Conservation (phyloP, 1,140 invertebrate species). For the Cheumatopsyche charites region DNA sequence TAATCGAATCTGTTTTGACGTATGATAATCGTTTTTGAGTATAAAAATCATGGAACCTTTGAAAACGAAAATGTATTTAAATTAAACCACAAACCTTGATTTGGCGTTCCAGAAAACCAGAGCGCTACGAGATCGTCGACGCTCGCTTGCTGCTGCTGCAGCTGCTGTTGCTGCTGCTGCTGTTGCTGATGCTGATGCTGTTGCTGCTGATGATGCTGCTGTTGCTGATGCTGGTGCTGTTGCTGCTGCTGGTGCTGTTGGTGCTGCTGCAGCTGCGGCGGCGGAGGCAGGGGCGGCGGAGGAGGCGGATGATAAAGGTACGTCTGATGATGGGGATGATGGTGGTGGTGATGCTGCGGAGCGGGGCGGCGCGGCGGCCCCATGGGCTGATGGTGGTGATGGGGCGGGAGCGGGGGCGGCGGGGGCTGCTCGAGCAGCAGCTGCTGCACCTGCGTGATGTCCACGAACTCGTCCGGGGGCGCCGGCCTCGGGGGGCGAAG, state of each 20-base stretch:
- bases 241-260: slow-evolving; percentile 60
- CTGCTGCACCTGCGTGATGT: slow-evolving; percentile 67
- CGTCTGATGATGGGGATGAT: slow-evolving; percentile 49
- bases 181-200: slow-evolving; percentile 41
- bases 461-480: slow-evolving; percentile 64
- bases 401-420: slow-evolving; percentile 53
- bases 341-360: slow-evolving; percentile 49
- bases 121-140: slow-evolving; percentile 56
- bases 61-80: neutral
- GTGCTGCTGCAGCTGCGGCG: slow-evolving; percentile 65
- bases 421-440: slow-evolving; percentile 61
- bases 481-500: slow-evolving; percentile 27
- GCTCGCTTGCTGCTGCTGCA: slow-evolving; percentile 50
- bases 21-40: too few species aligned
- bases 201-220: neutral
- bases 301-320: too few species aligned
- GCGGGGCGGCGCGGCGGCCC: slow-evolving; percentile 52
- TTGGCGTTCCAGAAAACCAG: slow-evolving; percentile 53
- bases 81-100: slow-evolving; percentile 48
- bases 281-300: slow-evolving; percentile 56
- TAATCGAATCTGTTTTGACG: too few species aligned
- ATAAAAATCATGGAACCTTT: too few species aligned
- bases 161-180: slow-evolving; percentile 50
- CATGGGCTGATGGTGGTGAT: slow-evolving; percentile 44
- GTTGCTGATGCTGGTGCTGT: slow-evolving; percentile 51